Conservation (phyloP, 2,113 vertebrate genomes). For the Antigone vipio region DNA sequence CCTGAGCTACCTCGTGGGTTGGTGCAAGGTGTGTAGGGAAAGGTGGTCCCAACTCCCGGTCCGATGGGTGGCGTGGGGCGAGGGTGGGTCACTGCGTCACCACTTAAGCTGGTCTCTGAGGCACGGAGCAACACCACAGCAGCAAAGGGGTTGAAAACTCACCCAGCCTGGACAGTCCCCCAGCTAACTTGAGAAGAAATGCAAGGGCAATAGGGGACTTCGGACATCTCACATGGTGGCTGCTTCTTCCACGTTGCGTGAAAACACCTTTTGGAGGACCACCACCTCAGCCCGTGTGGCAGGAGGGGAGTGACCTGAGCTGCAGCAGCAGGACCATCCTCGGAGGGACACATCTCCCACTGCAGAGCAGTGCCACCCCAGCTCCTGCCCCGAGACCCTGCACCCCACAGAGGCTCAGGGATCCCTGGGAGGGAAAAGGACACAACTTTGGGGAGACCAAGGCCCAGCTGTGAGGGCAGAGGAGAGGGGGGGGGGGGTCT, state of each 20-base stretch:
- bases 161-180: not conserved
- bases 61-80: too few relatives aligned
- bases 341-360: rapidly evolving
- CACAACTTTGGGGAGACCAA: too few relatives aligned
- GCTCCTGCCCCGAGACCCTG: not conserved
- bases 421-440: too few relatives aligned
- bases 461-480: too few relatives aligned
- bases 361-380: not conserved
- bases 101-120: too few relatives aligned
- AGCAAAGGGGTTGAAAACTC: not conserved
- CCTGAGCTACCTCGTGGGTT: not conserved
- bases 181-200: not conserved
- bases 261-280: not conserved
- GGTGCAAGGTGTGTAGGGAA: not conserved
- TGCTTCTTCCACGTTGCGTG: not conserved
- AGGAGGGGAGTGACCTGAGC: not conserved
- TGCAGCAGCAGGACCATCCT: not conserved
- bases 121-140: not conserved
- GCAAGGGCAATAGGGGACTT: not conserved
- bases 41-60: not conserved
- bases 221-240: not conserved
- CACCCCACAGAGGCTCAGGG: not conserved
- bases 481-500: too few relatives aligned
- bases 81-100: not conserved
- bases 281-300: not conserved